A percentile compares a stretch with the other conserved stretches of the same genome.
phyloP scores from a whole-genome alignment of 2,888 invertebrate genomes.

The Fragum fragum region DNA sequence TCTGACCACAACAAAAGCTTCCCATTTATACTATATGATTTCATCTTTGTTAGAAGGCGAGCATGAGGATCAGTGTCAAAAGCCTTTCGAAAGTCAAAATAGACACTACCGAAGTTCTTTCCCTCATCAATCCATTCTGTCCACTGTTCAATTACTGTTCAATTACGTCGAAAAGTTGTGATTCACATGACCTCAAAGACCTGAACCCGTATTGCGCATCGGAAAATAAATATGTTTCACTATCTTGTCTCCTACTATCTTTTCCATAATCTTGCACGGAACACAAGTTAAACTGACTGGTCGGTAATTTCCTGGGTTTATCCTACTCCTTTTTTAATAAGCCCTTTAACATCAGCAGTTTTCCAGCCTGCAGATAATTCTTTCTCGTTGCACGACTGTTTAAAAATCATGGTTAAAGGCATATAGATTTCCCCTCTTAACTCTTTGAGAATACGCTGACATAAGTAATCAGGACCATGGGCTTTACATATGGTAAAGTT shows the following conservation, averaged over 20 bases:
- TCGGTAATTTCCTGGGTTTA: constrained; percentile 34
- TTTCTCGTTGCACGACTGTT: neutral
- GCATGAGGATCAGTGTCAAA: constrained; percentile 39
- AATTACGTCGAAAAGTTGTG: constrained; percentile 37
- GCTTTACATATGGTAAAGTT: constrained; percentile 9
- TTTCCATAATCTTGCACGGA: constrained; percentile 40
- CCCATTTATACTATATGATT: constrained; percentile 34
- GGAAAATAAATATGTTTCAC: constrained; percentile 21
- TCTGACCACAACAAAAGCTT: constrained; percentile 37
- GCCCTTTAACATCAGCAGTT: constrained; percentile 10
- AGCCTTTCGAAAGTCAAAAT: constrained; percentile 40
- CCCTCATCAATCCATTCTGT: constrained; percentile 39
- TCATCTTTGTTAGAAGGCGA: constrained; percentile 37
- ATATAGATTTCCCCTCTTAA: neutral
- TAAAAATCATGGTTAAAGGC: constrained; percentile 9
- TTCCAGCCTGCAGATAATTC: constrained; percentile 17
- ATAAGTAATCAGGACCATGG: constrained; percentile 15
- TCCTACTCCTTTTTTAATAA: constrained; percentile 8
- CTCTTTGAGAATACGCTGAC: constrained; percentile 13
- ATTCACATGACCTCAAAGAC: constrained; percentile 25
- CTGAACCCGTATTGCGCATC: constrained; percentile 39
- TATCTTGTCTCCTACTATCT: constrained; percentile 34
- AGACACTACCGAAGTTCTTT: constrained; percentile 33
- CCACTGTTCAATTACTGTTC: too few species aligned
- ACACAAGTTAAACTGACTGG: constrained; percentile 44